Base-by-base conservation (phyloP, 1,140 invertebrate species). In the Lamellibrachia luymesi region DNA sequence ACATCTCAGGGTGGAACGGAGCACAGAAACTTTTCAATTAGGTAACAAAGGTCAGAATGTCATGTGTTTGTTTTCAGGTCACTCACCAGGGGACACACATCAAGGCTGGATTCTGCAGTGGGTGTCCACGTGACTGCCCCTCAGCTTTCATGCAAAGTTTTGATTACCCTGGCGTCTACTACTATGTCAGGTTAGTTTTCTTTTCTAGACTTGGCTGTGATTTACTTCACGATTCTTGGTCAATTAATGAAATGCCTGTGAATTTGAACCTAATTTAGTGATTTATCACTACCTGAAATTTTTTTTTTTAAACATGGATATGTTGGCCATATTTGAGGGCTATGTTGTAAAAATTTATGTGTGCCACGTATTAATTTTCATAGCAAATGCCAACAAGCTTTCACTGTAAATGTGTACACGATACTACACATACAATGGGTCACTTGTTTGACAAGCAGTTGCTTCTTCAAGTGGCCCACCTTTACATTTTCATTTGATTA, bases 131-230 rank as follows among this genome's bases (percentile, higher is more conserved):
- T 49, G 95, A 96, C 93, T 94, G 95, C 49, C 96, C 96, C 1
- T 96, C 96, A 27, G 96, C 96, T 10, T 96, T 95, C 94, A 94
- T 96, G 2, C 94, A 96, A 93, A 95, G 96, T 94, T 96, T 96
- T 91, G 90, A 92, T 22, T 94, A 93, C 6, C 94, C 95, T 8
- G 96, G 96, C 22, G 95, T 96, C 38, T 96, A 95, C 93, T 96
- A 96, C 94, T 96, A 95, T 94, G 95, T 91, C 49, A 93, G 93
- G 90, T 91, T 49, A 91, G 90, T 91, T 0, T 80, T 80, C 64
- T 17, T 80, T 80, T 8, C 64, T 22, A 17, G 13, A 22, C 64
- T 22, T 80, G 64, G 52, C 6, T 13, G 6, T 80, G 8, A 17
- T 80, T 6, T 80, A 80, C 64, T 80, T 80, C 64, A 0, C 13